Conservation (phyloP, 2,888 invertebrate genomes). For the Conchocele bisecta region DNA sequence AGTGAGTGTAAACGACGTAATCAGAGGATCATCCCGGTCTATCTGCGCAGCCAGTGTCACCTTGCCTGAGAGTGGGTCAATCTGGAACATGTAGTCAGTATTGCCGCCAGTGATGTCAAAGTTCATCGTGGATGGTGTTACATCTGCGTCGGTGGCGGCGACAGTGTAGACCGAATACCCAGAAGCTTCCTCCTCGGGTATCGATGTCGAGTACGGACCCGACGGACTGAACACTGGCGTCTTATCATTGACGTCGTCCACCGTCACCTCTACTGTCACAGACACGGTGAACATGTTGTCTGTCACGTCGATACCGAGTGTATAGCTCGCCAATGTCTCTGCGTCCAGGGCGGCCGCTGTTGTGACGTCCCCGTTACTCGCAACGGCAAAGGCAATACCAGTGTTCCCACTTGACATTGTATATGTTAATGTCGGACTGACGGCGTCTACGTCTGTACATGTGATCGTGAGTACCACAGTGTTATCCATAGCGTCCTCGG, state of each 20-base stretch:
- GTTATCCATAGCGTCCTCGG: slow-evolving; percentile 56
- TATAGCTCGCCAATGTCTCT: slow-evolving; percentile 60
- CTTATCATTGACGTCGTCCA: slow-evolving; percentile 71
- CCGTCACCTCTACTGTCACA: slow-evolving; percentile 85
- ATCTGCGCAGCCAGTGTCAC: slow-evolving; percentile 55
- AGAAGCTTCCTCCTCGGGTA: slow-evolving; percentile 54
- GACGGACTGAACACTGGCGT: slow-evolving; percentile 64
- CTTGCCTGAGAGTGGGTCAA: slow-evolving; percentile 64
- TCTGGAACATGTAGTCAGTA: slow-evolving; percentile 57
- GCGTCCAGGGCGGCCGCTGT: slow-evolving; percentile 60
- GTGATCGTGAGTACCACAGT: slow-evolving; percentile 56
- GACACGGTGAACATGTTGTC: slow-evolving; percentile 92
- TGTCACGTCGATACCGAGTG: slow-evolving; percentile 58
- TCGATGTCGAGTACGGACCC: slow-evolving; percentile 38
- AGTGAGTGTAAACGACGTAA: slow-evolving; percentile 53
- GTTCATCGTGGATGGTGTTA: slow-evolving; percentile 47
- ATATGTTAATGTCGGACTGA: slow-evolving; percentile 51
- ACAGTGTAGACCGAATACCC: slow-evolving; percentile 60
- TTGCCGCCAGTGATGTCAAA: slow-evolving; percentile 67
- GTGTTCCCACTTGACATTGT: slow-evolving; percentile 58
- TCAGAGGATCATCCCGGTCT: slow-evolving; percentile 60
- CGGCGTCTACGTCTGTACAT: slow-evolving; percentile 67
- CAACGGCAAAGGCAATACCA: slow-evolving; percentile 52
- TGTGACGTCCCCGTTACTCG: slow-evolving; percentile 46
- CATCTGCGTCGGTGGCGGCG: slow-evolving; percentile 67